Evolutionary conservation across 2,797 vertebrate genomes (phyloP).

Genomic region (Eutrigla gurnardus): DNA sequence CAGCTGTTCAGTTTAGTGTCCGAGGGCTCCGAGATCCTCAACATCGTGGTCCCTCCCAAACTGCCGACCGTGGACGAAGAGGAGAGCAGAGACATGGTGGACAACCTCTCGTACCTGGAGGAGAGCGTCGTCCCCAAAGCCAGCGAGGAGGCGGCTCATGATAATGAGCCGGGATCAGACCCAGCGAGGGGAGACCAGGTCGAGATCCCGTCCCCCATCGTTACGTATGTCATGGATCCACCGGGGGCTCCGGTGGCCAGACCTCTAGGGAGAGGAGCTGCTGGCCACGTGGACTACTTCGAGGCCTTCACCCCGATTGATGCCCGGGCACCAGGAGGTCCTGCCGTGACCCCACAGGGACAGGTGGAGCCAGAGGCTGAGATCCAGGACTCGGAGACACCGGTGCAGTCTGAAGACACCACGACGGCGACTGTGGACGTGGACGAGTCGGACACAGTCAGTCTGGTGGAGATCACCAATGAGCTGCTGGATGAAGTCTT

Average conservation of each 20-base stretch:
- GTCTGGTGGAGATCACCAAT: conserved; percentile 77
- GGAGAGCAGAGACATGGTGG: conserved; percentile 89
- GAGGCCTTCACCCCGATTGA: conserved; percentile 91
- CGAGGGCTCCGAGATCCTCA: conserved; percentile 94
- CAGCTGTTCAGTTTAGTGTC: conserved; percentile 89
- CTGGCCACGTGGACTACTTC: conserved; percentile 89
- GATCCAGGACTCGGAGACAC: conserved; percentile 15
- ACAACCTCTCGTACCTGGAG: conserved; percentile 91
- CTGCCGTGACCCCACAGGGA: conserved; percentile 68
- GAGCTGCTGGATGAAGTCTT: conserved; percentile 91
- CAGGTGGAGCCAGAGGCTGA: conserved; percentile 45
- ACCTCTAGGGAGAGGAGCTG: conserved; percentile 50
- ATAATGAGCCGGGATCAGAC: conserved; percentile 36
- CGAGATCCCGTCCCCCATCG: neutral
- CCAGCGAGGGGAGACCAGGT: neutral
- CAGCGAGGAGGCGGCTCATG: conserved; percentile 49
- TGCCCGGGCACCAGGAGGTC: conserved; percentile 78
- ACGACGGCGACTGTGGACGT: conserved; percentile 41
- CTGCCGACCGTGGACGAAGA: conserved; percentile 90
- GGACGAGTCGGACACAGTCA: conserved; percentile 62
- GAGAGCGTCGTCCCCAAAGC: conserved; percentile 80
- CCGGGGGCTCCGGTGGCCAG: conserved; percentile 72
- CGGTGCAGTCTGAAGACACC: neutral
- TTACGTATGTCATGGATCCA: conserved; percentile 61
- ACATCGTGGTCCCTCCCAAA: conserved; percentile 89